Percentiles rank a stretch among this genome's conserved stretches.
Evolutionary conservation across 2,113 vertebrate species (phyloP).

Genomic region (Engraulis encrasicolus): DNA sequence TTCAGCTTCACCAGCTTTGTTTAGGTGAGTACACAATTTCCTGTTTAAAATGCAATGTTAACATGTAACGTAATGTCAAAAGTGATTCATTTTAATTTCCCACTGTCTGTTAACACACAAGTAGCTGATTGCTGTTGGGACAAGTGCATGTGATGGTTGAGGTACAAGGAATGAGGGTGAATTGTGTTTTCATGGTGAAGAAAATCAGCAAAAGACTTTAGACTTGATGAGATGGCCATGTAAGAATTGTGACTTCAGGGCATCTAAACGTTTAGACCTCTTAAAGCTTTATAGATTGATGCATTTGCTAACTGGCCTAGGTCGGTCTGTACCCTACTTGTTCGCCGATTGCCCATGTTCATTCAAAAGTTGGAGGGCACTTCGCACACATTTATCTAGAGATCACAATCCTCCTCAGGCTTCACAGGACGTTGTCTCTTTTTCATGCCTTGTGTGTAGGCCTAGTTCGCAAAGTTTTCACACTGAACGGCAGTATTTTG

Average conservation of each 20-base stretch:
- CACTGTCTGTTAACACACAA: too few species aligned
- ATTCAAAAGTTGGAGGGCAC: conserved; percentile 48
- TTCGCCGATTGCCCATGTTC: conserved; percentile 44
- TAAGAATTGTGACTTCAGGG: conserved; percentile 37
- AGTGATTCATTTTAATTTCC: too few species aligned
- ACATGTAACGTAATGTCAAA: too few species aligned
- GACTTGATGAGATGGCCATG: conserved; percentile 36
- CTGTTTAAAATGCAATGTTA: too few species aligned
- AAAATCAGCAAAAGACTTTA: too few species aligned
- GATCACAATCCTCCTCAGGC: too few species aligned
- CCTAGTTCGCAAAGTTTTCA: conserved; percentile 26
- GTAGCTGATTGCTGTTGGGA: too few species aligned
- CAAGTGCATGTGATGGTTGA: too few species aligned
- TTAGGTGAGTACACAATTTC: too few species aligned
- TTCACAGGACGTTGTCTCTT: conserved; percentile 27
- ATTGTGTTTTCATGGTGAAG: too few species aligned
- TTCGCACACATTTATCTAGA: conserved; percentile 48
- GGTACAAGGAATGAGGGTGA: too few species aligned
- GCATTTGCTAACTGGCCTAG: conserved; percentile 33
- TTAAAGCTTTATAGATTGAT: conserved; percentile 46
- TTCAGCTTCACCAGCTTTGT: too few species aligned
- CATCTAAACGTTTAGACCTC: conserved; percentile 40
- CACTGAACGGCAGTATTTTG: conserved; percentile 44
- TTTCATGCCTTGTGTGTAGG: conserved; percentile 35
- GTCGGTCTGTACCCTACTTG: conserved; percentile 40